These are phyloP conservation scores for Lepidurus couesii DNA, from an alignment of 1,140 invertebrate genomes.

Conservation along the genomic window DNA sequence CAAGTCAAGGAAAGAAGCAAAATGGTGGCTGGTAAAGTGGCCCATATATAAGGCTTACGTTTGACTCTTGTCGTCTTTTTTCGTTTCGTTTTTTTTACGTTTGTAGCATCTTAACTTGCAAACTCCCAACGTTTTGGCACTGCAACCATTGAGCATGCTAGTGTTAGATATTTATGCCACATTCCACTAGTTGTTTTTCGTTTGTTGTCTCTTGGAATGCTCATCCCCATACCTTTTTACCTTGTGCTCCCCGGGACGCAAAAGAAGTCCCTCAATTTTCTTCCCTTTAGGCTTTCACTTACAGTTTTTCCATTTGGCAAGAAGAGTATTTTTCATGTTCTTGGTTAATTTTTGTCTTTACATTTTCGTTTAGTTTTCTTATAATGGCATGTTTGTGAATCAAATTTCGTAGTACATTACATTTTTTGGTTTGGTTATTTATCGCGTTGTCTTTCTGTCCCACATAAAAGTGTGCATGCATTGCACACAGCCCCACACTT, in stretches of 20 bases:
- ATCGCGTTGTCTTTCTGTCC: neutral
- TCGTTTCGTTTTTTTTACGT: no score
- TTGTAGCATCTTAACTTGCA: neutral
- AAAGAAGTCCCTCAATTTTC: no score
- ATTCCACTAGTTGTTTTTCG: neutral
- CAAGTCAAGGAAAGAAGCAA: slow-evolving; percentile 91
- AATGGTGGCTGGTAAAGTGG: slow-evolving; percentile 73
- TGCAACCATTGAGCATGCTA: slow-evolving; percentile 22
- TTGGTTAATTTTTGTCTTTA: slow-evolving; percentile 23
- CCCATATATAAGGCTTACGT: neutral
- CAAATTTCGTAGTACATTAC: slow-evolving; percentile 2
- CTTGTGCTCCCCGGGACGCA: no score
- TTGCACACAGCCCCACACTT: slow-evolving; percentile 12
- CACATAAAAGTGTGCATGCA: neutral
- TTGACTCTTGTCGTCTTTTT: slow-evolving; percentile 11
- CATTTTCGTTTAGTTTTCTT: slow-evolving; percentile 25
- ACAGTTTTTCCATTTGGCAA: neutral
- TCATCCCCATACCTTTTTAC: no score
- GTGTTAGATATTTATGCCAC: slow-evolving; percentile 11
- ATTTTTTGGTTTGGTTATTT: slow-evolving; percentile 24
- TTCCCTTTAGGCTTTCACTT: no score
- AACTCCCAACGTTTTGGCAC: neutral
- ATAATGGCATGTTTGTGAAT: slow-evolving; percentile 20
- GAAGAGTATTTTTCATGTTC: slow-evolving; percentile 27
- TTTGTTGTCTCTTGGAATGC: no score